phyloP scores from a whole-genome alignment of 2,113 vertebrate species.

The Phalacrocorax aristotelis region DNA sequence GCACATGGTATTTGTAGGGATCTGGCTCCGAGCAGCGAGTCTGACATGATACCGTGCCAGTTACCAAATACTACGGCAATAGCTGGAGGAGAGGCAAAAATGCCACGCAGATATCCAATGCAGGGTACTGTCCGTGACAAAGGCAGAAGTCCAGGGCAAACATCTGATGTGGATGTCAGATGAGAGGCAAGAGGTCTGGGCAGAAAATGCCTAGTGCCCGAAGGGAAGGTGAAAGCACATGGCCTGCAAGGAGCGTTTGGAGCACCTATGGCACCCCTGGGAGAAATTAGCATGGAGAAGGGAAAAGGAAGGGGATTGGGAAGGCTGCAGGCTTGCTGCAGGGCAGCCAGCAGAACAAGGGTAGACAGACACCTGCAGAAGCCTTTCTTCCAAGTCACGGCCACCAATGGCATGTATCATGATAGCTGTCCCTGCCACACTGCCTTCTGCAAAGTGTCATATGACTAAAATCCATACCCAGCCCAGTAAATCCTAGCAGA shows the following conservation, averaged over 20 bases:
- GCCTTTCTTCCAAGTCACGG: not conserved
- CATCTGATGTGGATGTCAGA: not conserved
- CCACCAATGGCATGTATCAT: too few relatives aligned
- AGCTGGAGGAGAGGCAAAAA: not conserved
- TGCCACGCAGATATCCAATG: too few relatives aligned
- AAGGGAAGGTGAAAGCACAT: not conserved
- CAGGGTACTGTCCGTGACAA: not conserved
- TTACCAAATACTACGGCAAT: not conserved
- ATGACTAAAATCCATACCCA: not conserved
- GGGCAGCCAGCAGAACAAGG: not conserved
- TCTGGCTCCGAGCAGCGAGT: not conserved
- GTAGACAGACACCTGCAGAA: not conserved
- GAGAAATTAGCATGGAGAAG: not conserved
- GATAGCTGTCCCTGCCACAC: accelerated
- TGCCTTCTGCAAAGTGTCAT: not conserved
- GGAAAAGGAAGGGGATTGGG: too few relatives aligned
- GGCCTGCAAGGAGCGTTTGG: not conserved
- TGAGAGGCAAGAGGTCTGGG: not conserved
- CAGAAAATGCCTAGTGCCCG: not conserved
- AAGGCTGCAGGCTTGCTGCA: not conserved
- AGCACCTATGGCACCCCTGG: not conserved
- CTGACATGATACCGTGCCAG: too few relatives aligned
- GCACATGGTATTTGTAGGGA: not conserved
- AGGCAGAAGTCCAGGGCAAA: not conserved
- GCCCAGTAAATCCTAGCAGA: not conserved